A percentile compares a stretch with the other conserved stretches of the same genome.
phyloP scores from a whole-genome alignment of 1,140 invertebrate species.

The Thrips palmi region DNA sequence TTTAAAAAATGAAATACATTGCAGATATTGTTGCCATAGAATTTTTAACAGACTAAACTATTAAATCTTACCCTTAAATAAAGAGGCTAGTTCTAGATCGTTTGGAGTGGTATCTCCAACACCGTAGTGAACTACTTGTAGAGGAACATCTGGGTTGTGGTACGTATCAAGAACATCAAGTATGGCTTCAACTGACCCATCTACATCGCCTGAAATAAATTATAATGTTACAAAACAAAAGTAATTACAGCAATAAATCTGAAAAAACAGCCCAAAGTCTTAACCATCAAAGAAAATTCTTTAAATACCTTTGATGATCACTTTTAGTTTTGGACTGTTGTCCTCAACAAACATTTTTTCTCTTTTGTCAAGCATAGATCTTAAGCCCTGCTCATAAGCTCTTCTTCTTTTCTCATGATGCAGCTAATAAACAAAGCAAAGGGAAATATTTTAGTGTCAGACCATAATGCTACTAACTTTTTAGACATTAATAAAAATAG shows the following conservation, averaged over 20 bases:
- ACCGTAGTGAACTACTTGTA: constrained; percentile 79
- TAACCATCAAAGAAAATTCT: constrained; percentile 18
- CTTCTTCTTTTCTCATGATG: constrained; percentile 11
- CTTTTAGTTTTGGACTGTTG: constrained; percentile 25
- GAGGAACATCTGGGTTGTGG: constrained; percentile 45
- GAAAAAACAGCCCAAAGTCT: background rate
- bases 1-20: background rate
- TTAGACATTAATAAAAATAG: too few species aligned
- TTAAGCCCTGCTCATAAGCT: background rate
- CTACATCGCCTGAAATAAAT: constrained; percentile 42
- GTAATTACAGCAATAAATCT: background rate
- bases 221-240: background rate
- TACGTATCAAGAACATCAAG: constrained; percentile 83
- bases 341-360: too few species aligned
- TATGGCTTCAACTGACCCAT: constrained; percentile 86
- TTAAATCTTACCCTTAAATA: constrained; percentile 44
- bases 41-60: background rate
- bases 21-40: background rate
- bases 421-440: too few species aligned
- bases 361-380: too few species aligned
- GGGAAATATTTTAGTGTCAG: too few species aligned
- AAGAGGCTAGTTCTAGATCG: constrained; percentile 70
- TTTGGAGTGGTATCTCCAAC: constrained; percentile 67
- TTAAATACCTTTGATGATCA: constrained; percentile 30
- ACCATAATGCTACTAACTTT: too few species aligned